Evolutionary conservation across 2,888 invertebrate genomes (phyloP), one percentile per base, ranked within the genome.

Genomic region (Busseola fusca): DNA sequence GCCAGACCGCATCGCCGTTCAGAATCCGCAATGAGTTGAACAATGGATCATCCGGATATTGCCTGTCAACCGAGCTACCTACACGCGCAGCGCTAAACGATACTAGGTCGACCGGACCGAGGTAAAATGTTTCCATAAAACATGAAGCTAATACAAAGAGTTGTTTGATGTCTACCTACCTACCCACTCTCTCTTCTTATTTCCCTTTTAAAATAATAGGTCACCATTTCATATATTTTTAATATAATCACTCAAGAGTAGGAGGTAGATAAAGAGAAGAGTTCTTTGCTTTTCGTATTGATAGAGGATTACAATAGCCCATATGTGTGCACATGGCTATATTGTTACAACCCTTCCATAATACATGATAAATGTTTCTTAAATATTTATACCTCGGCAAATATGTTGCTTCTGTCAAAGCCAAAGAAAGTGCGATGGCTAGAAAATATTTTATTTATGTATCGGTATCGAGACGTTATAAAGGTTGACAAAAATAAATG

Each of bases 1-100:
- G 87, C 84, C 84, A 84, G 83, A 87, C 89, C 88, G 86, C 86
- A 88, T 87, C 86, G 88, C 84, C 87, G 92, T 85, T 87, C 88
- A 86, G 94, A 94, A 94, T 94, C 91, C 91, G 87, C 93, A 94
- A 95, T 95, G 94, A 94, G 93, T 88, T 89, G 93, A 92, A 94
- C 94, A 94, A 94, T 94, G 93, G 93, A 93, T 95, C 93, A 93
- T 91, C 91, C 94, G 94, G 94, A 94, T 94, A 94, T 94, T 94
- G 94, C 93, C 92, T 94, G 94, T 94, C 94, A 93, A 92, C 91
- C 84, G 88, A 87, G 88, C 87, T 89, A 89, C 89, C 89, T 89
- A 90, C 88, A 88, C 87, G 82, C 83, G 82, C 85, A 80, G 79
- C 78, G 82, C 87, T 87, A 84, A 84, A 81, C 89, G 86, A 84